Conservation (phyloP, 2,888 invertebrate genomes). For the Gonocerus acuteangulatus region DNA sequence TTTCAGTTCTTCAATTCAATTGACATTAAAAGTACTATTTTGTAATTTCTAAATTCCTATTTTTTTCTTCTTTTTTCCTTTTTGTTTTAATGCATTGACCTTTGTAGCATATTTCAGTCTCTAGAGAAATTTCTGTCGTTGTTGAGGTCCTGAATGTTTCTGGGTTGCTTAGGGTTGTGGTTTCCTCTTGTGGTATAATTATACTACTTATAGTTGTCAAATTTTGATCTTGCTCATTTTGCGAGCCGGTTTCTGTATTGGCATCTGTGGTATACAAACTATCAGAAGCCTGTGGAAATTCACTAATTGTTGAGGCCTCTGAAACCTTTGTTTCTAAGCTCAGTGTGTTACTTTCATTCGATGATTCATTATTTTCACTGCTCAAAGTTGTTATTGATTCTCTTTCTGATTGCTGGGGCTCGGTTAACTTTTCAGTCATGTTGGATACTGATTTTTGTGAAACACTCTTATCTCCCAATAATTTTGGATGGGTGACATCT, state of each 20-base stretch:
- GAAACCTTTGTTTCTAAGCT: no score
- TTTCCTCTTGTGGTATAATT: not conserved
- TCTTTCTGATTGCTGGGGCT: no score
- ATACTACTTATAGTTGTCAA: not conserved
- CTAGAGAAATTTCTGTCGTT: constrained; percentile 72
- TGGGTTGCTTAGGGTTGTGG: not conserved
- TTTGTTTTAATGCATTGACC: constrained; percentile 71
- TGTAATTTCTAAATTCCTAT: not conserved
- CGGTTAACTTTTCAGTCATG: no score
- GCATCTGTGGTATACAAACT: constrained; percentile 31
- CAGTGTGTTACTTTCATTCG: no score
- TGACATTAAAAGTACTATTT: no score
- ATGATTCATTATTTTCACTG: no score
- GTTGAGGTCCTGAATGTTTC: constrained; percentile 62
- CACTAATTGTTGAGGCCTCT: no score
- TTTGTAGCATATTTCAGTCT: constrained; percentile 81
- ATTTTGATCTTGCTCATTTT: not conserved
- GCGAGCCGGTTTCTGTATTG: not conserved
- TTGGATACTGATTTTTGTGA: no score
- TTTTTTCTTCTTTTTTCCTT: constrained; percentile 36
- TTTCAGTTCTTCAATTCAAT: no score
- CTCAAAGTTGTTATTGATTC: no score
- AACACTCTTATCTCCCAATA: not conserved
- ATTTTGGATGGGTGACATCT: not conserved
- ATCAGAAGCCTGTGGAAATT: no score